A percentile compares a stretch with the other conserved stretches of the same genome.
Conservation (phyloP, 1,140 invertebrate species). For the Heliconius congener region DNA sequence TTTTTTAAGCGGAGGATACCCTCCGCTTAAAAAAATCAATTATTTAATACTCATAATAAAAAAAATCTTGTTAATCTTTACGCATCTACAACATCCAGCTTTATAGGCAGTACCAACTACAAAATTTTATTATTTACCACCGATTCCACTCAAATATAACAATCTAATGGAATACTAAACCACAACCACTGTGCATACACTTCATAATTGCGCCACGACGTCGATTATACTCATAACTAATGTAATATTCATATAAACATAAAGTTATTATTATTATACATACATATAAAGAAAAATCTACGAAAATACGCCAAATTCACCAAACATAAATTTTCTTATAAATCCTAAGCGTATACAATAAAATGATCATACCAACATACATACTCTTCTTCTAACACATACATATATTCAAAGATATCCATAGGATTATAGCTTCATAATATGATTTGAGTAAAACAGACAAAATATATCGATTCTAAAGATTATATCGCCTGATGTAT, state of each 20-base stretch:
- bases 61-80: no score
- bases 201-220: background rate
- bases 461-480: background rate
- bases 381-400: background rate
- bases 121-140: no score
- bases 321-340: background rate
- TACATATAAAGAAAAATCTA: background rate
- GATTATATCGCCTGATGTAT: background rate
- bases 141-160: no score
- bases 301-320: background rate
- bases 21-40: no score
- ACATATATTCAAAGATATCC: background rate
- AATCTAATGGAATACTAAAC: no score
- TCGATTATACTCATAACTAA: background rate
- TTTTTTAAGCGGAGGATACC: no score
- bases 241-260: background rate
- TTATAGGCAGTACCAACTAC: no score
- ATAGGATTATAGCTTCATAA: constrained; percentile 1
- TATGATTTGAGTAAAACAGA: background rate
- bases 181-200: background rate
- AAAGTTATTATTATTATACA: no score
- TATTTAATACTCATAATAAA: no score
- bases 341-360: background rate
- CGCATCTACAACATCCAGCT: no score
- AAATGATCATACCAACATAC: background rate